Evolutionary conservation across 2,797 vertebrate genomes (phyloP).

Genomic region (Masticophis lateralis): DNA sequence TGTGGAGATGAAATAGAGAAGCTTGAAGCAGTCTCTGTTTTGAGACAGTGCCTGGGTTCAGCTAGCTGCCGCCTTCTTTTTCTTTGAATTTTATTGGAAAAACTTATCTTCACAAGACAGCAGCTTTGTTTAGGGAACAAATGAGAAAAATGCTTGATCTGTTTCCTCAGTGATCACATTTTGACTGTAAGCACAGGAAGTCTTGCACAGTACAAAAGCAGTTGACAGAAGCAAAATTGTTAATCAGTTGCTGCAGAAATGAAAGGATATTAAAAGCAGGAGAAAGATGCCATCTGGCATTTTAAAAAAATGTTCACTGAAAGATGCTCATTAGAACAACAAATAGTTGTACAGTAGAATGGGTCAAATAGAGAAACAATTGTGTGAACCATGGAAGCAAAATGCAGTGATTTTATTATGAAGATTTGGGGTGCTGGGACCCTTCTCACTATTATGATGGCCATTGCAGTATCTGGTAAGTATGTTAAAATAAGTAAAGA

Average conservation of each 20-base stretch:
- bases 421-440: conserved; percentile 37
- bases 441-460: conserved; percentile 33
- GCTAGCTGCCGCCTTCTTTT: not conserved
- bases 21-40: not conserved
- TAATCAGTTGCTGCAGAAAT: conserved; percentile 26
- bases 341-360: conserved; percentile 18
- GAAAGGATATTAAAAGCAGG: conserved; percentile 21
- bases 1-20: not conserved
- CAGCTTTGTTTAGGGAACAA: conserved; percentile 64
- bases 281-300: not conserved
- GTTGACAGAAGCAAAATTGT: conserved; percentile 64
- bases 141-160: conserved; percentile 65
- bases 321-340: conserved; percentile 20
- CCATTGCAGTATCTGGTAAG: conserved; percentile 61
- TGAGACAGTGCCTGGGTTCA: not conserved
- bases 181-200: conserved; percentile 71
- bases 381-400: conserved; percentile 47
- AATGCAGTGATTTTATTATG: conserved; percentile 53
- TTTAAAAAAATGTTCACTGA: not conserved
- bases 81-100: conserved; percentile 23
- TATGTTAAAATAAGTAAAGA: not conserved
- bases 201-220: conserved; percentile 66
- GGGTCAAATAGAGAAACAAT: conserved; percentile 30
- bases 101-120: conserved; percentile 62
- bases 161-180: conserved; percentile 66